phyloP scores from a whole-genome alignment of 2,797 vertebrate species.

The Falco peregrinus region DNA sequence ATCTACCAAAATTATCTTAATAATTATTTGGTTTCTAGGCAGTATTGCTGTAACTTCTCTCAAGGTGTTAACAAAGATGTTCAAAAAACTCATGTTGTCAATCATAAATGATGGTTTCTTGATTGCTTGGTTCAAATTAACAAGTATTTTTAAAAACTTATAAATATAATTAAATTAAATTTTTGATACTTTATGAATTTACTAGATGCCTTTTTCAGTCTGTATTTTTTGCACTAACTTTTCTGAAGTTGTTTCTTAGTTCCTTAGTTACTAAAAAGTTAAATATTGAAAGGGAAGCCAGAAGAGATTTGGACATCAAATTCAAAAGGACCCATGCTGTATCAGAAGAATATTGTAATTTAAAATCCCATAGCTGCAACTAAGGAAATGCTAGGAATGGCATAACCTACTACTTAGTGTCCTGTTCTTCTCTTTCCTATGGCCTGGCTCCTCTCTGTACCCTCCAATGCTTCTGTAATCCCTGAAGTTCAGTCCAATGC shows the following conservation, averaged over 20 bases:
- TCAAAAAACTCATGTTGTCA: not conserved
- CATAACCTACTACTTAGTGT: not conserved
- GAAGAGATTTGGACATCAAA: not conserved
- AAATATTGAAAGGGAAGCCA: not conserved
- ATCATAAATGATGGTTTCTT: not conserved
- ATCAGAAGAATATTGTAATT: not conserved
- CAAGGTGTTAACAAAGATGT: not conserved
- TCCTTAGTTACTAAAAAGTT: not conserved
- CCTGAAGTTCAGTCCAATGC: not conserved
- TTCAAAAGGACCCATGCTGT: not conserved
- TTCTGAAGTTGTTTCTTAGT: slow-evolving; percentile 2
- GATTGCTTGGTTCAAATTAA: not conserved
- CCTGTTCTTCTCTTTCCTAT: not conserved
- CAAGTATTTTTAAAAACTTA: not conserved
- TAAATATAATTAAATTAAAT: not conserved
- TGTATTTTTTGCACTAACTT: not conserved
- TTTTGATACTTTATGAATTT: not conserved
- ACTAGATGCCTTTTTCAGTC: not conserved
- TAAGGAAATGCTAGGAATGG: not conserved
- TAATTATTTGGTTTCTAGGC: not conserved
- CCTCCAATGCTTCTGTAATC: not conserved
- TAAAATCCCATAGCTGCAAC: not conserved
- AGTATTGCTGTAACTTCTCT: not conserved
- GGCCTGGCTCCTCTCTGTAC: not conserved
- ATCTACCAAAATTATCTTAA: not conserved